These are phyloP conservation scores for Macrocentrus cingulum DNA, from an alignment of 1,140 invertebrate species.

Conservation along the genomic window DNA sequence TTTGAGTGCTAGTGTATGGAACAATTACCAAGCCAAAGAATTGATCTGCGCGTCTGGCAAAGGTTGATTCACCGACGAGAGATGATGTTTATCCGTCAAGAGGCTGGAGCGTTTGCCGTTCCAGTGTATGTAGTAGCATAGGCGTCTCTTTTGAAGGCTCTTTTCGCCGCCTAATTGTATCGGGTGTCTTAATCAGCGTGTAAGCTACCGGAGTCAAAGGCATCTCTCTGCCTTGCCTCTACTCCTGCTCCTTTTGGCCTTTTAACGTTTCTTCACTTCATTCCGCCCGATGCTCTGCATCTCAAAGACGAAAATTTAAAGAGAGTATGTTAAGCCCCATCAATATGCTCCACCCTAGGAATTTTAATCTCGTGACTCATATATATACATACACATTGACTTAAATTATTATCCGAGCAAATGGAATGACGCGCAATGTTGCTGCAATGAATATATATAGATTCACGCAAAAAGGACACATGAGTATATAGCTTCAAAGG, in stretches of 20 bases:
- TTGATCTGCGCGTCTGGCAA: neutral
- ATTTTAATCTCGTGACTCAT: slow-evolving; percentile 1
- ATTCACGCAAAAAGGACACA: neutral
- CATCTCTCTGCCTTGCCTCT: slow-evolving; percentile 25
- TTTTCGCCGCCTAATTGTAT: slow-evolving; percentile 56
- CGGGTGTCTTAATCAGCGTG: slow-evolving; percentile 58
- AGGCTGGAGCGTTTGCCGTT: neutral
- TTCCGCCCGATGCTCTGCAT: slow-evolving; percentile 48
- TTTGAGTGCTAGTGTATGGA: too few relatives aligned
- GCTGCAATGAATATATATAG: slow-evolving; percentile 12
- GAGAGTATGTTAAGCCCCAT: slow-evolving; percentile 47
- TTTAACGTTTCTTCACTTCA: slow-evolving; percentile 28
- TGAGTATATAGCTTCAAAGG: slow-evolving; percentile 11
- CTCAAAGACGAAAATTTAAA: slow-evolving; percentile 58
- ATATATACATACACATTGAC: too few relatives aligned
- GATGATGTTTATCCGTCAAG: slow-evolving; percentile 16
- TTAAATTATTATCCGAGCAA: slow-evolving; percentile 1
- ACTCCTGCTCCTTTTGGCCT: neutral
- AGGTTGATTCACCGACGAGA: slow-evolving; percentile 5
- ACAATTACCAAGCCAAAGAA: too few relatives aligned
- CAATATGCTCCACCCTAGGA: neutral
- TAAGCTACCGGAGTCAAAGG: slow-evolving; percentile 53
- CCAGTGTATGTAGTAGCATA: neutral
- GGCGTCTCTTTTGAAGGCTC: slow-evolving; percentile 50
- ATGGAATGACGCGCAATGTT: too few relatives aligned